Evolutionary conservation across 2,113 vertebrate genomes (phyloP).

Genomic region (Orthonyx spaldingii): DNA sequence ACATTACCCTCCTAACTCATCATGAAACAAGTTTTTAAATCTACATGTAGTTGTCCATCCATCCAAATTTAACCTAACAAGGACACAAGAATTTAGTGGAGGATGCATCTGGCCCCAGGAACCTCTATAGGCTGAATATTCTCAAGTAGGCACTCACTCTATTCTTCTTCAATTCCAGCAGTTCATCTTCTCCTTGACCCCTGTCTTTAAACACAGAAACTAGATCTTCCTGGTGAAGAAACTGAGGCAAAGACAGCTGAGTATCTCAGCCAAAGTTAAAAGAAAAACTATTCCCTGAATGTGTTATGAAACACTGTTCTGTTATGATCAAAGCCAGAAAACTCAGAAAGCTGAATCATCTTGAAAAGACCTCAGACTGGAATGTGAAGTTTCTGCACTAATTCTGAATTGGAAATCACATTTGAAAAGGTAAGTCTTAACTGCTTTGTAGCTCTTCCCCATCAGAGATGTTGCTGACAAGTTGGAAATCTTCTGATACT

Average conservation of each 20-base stretch:
- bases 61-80: background rate
- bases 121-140: background rate
- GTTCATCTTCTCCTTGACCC: background rate
- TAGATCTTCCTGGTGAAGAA: background rate
- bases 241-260: background rate
- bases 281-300: background rate
- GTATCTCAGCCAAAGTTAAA: background rate
- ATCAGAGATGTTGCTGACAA: background rate
- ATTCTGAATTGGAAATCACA: background rate
- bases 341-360: background rate
- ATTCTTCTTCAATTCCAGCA: background rate
- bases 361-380: background rate
- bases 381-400: background rate
- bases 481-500: background rate
- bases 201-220: background rate
- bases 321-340: background rate
- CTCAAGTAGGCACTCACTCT: background rate
- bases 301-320: background rate
- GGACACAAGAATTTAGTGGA: background rate
- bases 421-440: background rate
- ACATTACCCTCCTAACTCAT: background rate
- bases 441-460: background rate
- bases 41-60: background rate
- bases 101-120: background rate
- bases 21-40: background rate